Percentiles rank a stretch among this genome's conserved stretches.
Conservation (phyloP, 2,888 invertebrate genomes). For the Drosophila multiciliata region DNA sequence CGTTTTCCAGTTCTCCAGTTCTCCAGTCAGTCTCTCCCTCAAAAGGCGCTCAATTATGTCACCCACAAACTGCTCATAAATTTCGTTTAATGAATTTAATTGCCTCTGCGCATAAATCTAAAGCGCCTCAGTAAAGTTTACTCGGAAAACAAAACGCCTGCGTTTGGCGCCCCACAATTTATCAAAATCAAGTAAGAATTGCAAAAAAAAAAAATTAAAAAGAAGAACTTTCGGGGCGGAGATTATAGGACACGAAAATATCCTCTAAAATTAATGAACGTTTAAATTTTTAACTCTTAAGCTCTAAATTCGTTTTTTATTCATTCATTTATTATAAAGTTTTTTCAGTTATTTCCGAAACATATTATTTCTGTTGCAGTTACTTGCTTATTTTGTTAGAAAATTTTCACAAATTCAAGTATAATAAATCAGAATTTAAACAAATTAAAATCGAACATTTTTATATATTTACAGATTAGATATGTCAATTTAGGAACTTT, state of each 20-base stretch:
- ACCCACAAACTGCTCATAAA: conserved; percentile 73
- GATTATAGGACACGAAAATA: conserved; percentile 10
- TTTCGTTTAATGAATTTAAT: conserved; percentile 77
- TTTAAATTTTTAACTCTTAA: not conserved
- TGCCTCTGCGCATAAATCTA: conserved; percentile 75
- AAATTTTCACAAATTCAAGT: not conserved
- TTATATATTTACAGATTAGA: not conserved
- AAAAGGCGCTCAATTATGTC: conserved; percentile 64
- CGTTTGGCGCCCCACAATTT: conserved; percentile 75
- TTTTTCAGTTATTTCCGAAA: not conserved
- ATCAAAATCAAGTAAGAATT: conserved; percentile 64
- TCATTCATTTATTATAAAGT: not conserved
- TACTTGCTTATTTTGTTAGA: not conserved
- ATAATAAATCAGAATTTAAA: not conserved
- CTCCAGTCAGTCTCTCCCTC: not conserved
- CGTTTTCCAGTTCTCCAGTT: too few species aligned
- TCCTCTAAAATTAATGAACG: not conserved
- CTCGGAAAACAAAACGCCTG: conserved; percentile 64
- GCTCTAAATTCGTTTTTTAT: not conserved
- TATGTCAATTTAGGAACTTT: not conserved
- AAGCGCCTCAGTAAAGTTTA: conserved; percentile 76
- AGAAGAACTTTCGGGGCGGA: not conserved
- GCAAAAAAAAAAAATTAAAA: conserved; percentile 16
- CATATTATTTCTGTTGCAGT: too few species aligned
- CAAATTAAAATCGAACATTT: not conserved